Percentiles rank a stretch among this genome's conserved stretches.
Conservation (phyloP, 1,140 invertebrate genomes). For the Coptotermes formosanus region DNA sequence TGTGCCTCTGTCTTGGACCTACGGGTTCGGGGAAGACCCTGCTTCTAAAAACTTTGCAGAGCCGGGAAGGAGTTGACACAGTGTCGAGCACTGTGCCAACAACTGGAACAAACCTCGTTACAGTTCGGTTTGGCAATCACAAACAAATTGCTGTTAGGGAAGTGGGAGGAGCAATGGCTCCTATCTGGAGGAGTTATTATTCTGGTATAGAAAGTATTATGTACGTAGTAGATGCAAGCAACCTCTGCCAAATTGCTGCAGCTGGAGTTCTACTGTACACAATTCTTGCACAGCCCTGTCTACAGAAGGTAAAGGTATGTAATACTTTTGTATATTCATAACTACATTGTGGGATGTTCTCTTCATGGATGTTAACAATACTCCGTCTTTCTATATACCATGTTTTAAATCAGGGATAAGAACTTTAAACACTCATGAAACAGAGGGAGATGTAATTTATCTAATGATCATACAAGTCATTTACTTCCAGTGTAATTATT, state of each 20-base stretch:
- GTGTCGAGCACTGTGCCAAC: slow-evolving; percentile 73
- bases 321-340: background rate
- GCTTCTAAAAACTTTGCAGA: slow-evolving; percentile 69
- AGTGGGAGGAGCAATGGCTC: slow-evolving; percentile 75
- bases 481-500: too few relatives aligned
- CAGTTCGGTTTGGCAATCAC: slow-evolving; percentile 48
- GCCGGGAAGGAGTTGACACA: slow-evolving; percentile 63
- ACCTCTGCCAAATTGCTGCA: slow-evolving; percentile 78
- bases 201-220: slow-evolving; percentile 66
- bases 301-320: slow-evolving; percentile 61
- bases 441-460: too few relatives aligned
- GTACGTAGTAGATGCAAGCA: slow-evolving; percentile 74
- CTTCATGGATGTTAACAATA: too few relatives aligned
- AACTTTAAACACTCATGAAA: too few relatives aligned
- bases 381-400: too few relatives aligned
- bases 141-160: slow-evolving; percentile 53
- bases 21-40: slow-evolving; percentile 77
- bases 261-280: slow-evolving; percentile 73
- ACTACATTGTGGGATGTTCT: too few relatives aligned
- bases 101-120: slow-evolving; percentile 72
- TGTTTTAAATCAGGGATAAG: too few relatives aligned
- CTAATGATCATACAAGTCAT: too few relatives aligned
- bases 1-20: slow-evolving; percentile 68
- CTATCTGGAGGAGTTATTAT: slow-evolving; percentile 74
- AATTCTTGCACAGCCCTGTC: slow-evolving; percentile 64